phyloP scores from a whole-genome alignment of 2,113 vertebrate genomes.

The Mormyrus iriodes region DNA sequence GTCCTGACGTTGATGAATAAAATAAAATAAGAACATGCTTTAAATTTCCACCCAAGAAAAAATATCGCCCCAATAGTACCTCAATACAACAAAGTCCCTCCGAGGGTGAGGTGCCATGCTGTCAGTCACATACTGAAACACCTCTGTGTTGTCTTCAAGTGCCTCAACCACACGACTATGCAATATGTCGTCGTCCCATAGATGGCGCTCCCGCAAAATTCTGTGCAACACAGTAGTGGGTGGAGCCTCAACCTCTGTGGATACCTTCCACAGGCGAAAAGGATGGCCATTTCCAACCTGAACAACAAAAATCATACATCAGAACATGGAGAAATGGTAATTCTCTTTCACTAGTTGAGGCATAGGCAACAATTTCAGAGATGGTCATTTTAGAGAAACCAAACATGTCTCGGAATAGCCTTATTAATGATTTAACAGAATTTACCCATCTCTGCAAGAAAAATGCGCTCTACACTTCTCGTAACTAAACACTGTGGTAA shows the following conservation, averaged over 20 bases:
- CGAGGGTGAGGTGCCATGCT: slow-evolving; percentile 78
- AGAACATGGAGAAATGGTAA: neutral
- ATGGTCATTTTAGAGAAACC: neutral
- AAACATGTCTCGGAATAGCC: neutral
- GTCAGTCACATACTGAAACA: slow-evolving; percentile 74
- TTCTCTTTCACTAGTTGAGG: neutral
- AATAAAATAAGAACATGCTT: neutral
- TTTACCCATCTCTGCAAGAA: neutral
- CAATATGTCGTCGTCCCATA: slow-evolving; percentile 81
- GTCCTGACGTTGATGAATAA: neutral
- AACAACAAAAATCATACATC: neutral
- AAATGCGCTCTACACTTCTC: neutral
- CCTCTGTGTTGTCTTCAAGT: slow-evolving; percentile 66
- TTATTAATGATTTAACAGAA: neutral
- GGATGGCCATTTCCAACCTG: slow-evolving; percentile 72
- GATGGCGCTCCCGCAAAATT: slow-evolving; percentile 70
- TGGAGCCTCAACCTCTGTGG: slow-evolving; percentile 66
- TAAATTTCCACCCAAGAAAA: neutral
- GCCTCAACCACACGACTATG: slow-evolving; percentile 69
- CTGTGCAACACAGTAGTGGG: slow-evolving; percentile 64
- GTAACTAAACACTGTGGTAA: neutral
- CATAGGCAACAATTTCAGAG: neutral
- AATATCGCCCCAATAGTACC: slow-evolving; percentile 43
- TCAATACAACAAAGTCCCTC: slow-evolving; percentile 70
- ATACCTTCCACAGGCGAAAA: slow-evolving; percentile 70